These are phyloP conservation scores for Thymelicus lineola DNA, from an alignment of 2,888 invertebrate genomes.

Conservation along the genomic window DNA sequence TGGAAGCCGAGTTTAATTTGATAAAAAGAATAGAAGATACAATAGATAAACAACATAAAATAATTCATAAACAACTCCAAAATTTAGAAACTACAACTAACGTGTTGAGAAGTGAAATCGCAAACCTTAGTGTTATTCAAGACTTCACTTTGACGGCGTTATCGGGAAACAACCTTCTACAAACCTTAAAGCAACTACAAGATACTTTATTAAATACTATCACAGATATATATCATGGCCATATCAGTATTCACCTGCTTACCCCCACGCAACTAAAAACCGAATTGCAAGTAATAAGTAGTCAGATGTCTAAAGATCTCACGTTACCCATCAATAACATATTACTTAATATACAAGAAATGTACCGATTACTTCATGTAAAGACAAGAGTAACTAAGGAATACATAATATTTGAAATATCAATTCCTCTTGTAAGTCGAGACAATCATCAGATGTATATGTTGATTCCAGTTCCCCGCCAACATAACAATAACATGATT, in stretches of 20 bases:
- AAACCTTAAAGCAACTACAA: slow-evolving; percentile 3
- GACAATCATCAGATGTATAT: slow-evolving; percentile 37
- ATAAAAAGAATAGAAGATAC: slow-evolving; percentile 7
- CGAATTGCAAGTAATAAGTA: slow-evolving; percentile 26
- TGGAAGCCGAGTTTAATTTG: slow-evolving; percentile 24
- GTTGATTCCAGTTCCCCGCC: too few species aligned
- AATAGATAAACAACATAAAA: slow-evolving; percentile 23
- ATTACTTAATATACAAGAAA: slow-evolving; percentile 23
- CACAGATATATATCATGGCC: neutral
- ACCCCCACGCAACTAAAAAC: slow-evolving; percentile 27
- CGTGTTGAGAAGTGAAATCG: neutral
- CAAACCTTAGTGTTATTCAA: neutral
- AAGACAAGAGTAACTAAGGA: slow-evolving; percentile 37
- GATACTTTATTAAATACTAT: neutral
- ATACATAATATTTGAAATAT: too few species aligned
- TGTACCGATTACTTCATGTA: slow-evolving; percentile 10
- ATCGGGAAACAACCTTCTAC: slow-evolving; percentile 12
- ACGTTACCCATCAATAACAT: slow-evolving; percentile 29
- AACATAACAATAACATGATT: too few species aligned
- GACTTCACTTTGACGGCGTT: slow-evolving; percentile 11
- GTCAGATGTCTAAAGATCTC: slow-evolving; percentile 19
- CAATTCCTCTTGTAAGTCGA: slow-evolving; percentile 41
- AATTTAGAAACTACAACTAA: neutral
- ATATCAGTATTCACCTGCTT: slow-evolving; percentile 23
- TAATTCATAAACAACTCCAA: neutral